phyloP scores from a whole-genome alignment of 2,797 vertebrate genomes.

The Cephalopachus bancanus region DNA sequence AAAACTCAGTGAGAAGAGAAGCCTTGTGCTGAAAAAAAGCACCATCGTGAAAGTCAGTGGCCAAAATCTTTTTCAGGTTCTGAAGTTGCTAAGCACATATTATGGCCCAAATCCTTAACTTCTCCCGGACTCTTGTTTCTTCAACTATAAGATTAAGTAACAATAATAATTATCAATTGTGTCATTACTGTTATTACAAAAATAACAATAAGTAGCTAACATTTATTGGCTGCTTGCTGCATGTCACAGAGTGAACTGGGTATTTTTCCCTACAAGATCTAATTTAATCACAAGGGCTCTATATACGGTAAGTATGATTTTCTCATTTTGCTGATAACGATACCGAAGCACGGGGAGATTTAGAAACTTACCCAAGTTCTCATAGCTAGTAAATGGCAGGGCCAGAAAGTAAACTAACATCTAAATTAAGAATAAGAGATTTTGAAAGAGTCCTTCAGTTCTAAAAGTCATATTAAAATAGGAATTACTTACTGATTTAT shows the following conservation, averaged over 20 bases:
- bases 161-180: conserved; percentile 47
- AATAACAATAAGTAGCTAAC: conserved; percentile 51
- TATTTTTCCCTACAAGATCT: neutral
- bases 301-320: neutral
- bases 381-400: neutral
- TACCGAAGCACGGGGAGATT: neutral
- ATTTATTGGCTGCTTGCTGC: neutral
- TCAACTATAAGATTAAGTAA: conserved; percentile 30
- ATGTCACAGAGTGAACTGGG: neutral
- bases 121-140: neutral
- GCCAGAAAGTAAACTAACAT: neutral
- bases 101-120: neutral
- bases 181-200: conserved; percentile 53
- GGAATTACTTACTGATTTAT: neutral
- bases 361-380: neutral
- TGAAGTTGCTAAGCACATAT: neutral
- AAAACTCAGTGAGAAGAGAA: neutral
- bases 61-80: conserved; percentile 4
- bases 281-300: neutral
- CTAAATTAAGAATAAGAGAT: conserved; percentile 42
- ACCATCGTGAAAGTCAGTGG: neutral
- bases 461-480: conserved; percentile 53
- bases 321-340: neutral
- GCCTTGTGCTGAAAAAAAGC: neutral
- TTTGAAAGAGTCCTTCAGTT: neutral